Percentiles rank a stretch among this genome's conserved stretches.
phyloP scores from a whole-genome alignment of 2,888 invertebrate genomes.

The Polia nebulosa region DNA sequence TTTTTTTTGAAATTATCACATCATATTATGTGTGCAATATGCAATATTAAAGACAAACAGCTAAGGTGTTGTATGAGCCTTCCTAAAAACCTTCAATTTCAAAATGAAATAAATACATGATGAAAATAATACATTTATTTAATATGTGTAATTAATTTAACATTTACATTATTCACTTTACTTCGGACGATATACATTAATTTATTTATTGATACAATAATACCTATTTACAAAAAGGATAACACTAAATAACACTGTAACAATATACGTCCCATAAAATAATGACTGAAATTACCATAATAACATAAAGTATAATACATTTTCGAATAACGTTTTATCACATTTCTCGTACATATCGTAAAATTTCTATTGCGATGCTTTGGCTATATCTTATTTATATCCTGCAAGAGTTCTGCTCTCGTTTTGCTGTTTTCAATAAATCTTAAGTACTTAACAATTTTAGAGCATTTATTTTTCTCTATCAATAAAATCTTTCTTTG shows the following conservation, averaged over 20 bases:
- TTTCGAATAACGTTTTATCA: conserved; percentile 76
- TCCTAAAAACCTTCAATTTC: background rate
- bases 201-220: conserved; percentile 69
- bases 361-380: conserved; percentile 73
- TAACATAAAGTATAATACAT: conserved; percentile 70
- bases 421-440: conserved; percentile 58
- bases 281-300: conserved; percentile 82
- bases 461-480: conserved; percentile 53
- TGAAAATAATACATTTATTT: conserved; percentile 63
- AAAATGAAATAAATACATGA: conserved; percentile 25
- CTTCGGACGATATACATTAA: conserved; percentile 62
- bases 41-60: background rate
- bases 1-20: background rate
- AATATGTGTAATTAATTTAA: conserved; percentile 56
- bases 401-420: conserved; percentile 57
- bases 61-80: background rate
- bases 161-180: conserved; percentile 61
- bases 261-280: conserved; percentile 77
- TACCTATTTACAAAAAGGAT: conserved; percentile 76
- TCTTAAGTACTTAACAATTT: conserved; percentile 56
- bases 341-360: conserved; percentile 75
- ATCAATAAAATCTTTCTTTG: conserved; percentile 62
- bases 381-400: conserved; percentile 70
- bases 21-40: background rate
- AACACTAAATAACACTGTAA: conserved; percentile 81